These are phyloP conservation scores for Gymnocypris eckloni DNA, from an alignment of 2,797 vertebrate genomes.

Conservation along the genomic window DNA sequence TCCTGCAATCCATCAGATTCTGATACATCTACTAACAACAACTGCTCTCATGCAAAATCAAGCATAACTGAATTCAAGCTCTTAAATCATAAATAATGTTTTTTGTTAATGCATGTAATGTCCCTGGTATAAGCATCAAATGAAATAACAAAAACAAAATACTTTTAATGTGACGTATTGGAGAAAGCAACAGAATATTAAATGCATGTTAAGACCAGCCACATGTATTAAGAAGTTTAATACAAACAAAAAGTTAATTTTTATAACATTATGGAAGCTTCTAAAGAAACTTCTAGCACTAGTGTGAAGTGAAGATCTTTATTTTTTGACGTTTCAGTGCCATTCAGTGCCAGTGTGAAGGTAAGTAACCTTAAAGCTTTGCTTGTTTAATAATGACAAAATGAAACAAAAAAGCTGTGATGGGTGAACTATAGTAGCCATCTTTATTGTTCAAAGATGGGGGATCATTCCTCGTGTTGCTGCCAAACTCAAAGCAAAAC, in stretches of 20 bases:
- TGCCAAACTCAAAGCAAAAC: conserved; percentile 31
- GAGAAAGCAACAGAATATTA: conserved; percentile 11
- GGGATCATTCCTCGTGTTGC: background rate
- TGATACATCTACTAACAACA: background rate
- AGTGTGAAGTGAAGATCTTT: conserved; percentile 1
- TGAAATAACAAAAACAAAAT: background rate
- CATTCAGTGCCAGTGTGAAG: conserved; percentile 11
- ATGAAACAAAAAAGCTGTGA: conserved; percentile 36
- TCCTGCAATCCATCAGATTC: conserved; percentile 7
- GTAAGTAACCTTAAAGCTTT: conserved; percentile 23
- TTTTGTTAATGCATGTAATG: background rate
- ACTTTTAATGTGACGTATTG: background rate
- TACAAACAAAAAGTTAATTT: background rate
- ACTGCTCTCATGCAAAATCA: conserved; percentile 27
- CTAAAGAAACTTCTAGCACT: background rate
- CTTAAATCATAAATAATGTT: background rate
- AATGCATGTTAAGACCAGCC: background rate
- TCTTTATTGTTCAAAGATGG: conserved; percentile 43
- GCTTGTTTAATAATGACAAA: conserved; percentile 31
- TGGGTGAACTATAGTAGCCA: conserved; percentile 27
- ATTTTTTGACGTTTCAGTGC: background rate
- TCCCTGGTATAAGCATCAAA: background rate
- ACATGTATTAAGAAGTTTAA: background rate
- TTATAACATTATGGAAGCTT: background rate
- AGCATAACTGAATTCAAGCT: background rate